Evolutionary conservation across 2,888 invertebrate species (phyloP), one percentile per base, ranked within the genome.

Genomic region (Plebejus argus): DNA sequence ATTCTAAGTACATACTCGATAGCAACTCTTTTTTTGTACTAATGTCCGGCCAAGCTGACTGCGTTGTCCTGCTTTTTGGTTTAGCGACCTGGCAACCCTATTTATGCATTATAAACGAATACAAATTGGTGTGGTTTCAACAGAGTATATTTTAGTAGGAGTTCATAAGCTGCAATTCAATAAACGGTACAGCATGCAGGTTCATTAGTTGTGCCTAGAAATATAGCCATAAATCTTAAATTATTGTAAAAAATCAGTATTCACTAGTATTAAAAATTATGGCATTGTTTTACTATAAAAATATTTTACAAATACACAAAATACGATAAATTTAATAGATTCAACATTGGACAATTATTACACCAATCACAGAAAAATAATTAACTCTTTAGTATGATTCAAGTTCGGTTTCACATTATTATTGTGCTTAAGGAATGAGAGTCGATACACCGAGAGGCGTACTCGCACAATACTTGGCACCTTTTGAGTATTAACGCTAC

Each of bases 401-500:
- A 79, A 83, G 87, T 87, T 86, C 85, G 86, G 83, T 86, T 88
- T 85, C 84, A 86, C 86, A 87, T 86, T 86, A 87, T 88, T 88
- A 89, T 86, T 86, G 90, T 86, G 89, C 89, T 89, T 89, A 86
- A 90, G 92, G 92, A 93, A 92, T 91, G 92, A 91, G 88, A 89
- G 86, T 85, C 85, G 87, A 83, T 79, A 83, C 84, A 84, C 85
- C 79, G 82, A 82, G 81, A 81, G 83, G 84, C 84, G 83, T 82
- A 84, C 83, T 85, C 87, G 86, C 87, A 87, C 88, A 84, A 85
- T 83, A 83, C 86, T 88, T 87, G 88, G 87, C 90, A 91, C 91
- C 90, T 88, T 89, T 87, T 92, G 92, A 92, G 92, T 92, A 92
- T 92, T 92, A 86, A 91, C 86, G 86, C 90, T 87, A 89, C 88